Percentiles rank a stretch among this genome's conserved stretches.
Conservation (phyloP, 2,888 invertebrate genomes). For the Pollenia griseotomentosa region DNA sequence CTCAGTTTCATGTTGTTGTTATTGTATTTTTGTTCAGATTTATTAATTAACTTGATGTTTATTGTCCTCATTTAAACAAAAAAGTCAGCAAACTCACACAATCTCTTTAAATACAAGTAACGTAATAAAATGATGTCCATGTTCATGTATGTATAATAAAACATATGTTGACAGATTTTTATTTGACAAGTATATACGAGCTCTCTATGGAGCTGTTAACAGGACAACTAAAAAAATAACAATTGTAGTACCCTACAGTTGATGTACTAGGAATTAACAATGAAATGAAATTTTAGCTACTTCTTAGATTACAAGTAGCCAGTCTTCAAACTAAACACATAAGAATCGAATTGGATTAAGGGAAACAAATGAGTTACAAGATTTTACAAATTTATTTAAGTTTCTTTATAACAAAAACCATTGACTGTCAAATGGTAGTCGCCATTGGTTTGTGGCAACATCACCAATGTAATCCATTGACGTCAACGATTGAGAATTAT, state of each 20-base stretch:
- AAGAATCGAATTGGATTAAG: no score
- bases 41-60: conserved; percentile 53
- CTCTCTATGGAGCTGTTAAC: background rate
- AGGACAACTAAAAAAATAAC: background rate
- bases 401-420: background rate
- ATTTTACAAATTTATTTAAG: background rate
- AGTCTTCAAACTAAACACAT: no score
- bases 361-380: no score
- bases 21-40: conserved; percentile 10
- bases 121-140: background rate
- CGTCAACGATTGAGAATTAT: conserved; percentile 51
- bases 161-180: conserved; percentile 56
- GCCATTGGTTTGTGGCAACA: conserved; percentile 18
- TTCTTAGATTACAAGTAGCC: no score
- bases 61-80: conserved; percentile 38
- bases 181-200: conserved; percentile 13
- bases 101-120: background rate
- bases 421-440: conserved; percentile 33
- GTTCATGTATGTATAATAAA: conserved; percentile 12
- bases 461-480: conserved; percentile 19
- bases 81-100: conserved; percentile 1
- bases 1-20: conserved; percentile 18
- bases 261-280: no score
- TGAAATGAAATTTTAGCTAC: no score
- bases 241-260: background rate